A percentile compares a stretch with the other conserved stretches of the same genome.
Evolutionary conservation across 92 coral and sea anemone genomes (phyloP).

Genomic region (Palythoa grandis): DNA sequence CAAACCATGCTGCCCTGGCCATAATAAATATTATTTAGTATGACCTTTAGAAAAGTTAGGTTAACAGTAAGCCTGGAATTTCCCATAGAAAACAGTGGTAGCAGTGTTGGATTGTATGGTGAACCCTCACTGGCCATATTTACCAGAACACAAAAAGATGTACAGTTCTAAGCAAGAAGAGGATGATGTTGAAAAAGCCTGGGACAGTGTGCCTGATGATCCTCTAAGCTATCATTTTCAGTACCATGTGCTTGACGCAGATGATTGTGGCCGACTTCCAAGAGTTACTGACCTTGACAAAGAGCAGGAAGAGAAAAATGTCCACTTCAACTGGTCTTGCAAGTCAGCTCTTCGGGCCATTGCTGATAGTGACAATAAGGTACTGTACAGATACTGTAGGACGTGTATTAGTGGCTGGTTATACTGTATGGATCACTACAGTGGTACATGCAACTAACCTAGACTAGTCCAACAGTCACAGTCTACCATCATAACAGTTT

Average conservation of each 20-base stretch:
- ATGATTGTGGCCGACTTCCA: slow-evolving; percentile 73
- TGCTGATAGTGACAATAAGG: slow-evolving; percentile 80
- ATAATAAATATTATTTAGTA: too few species aligned
- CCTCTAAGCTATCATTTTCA: slow-evolving; percentile 81
- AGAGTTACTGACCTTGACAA: slow-evolving; percentile 47
- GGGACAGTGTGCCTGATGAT: slow-evolving; percentile 88
- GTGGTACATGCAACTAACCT: too few species aligned
- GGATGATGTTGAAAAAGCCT: slow-evolving; percentile 79
- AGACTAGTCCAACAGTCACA: too few species aligned
- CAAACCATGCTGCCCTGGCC: too few species aligned
- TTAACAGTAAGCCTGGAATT: background rate
- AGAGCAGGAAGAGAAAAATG: slow-evolving; percentile 40
- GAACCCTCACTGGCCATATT: slow-evolving; percentile 90
- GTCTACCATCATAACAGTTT: too few species aligned
- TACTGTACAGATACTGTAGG: background rate
- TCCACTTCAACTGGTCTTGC: slow-evolving; percentile 65
- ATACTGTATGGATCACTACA: too few species aligned
- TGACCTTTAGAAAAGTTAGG: too few species aligned
- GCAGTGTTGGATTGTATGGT: slow-evolving; percentile 87
- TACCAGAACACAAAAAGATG: slow-evolving; percentile 67
- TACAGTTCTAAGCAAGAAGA: slow-evolving; percentile 62
- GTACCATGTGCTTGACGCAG: slow-evolving; percentile 82
- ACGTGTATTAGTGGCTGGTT: too few species aligned
- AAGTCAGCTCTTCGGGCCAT: slow-evolving; percentile 83
- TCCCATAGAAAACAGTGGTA: slow-evolving; percentile 79